phyloP scores from a whole-genome alignment of 2,113 vertebrate genomes.

The Lepisosteus osseus region DNA sequence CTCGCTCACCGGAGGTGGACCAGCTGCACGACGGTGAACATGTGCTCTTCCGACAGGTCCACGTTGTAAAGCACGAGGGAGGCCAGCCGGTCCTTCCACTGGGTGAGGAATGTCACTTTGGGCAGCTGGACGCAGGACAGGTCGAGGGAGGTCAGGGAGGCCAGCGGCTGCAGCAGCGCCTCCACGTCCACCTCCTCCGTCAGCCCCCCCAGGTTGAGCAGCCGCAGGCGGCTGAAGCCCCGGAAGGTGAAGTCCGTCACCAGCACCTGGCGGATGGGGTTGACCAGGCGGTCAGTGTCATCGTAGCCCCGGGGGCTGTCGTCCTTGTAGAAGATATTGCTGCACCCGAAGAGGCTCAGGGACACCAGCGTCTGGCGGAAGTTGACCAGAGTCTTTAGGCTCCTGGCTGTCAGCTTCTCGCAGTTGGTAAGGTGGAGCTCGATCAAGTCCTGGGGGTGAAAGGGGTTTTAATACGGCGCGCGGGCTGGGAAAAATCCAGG shows the following conservation, averaged over 20 bases:
- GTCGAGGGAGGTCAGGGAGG: slow-evolving; percentile 80
- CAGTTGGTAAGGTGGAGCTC: slow-evolving; percentile 94
- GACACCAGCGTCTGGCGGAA: slow-evolving; percentile 88
- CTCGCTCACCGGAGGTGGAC: slow-evolving; percentile 78
- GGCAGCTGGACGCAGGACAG: slow-evolving; percentile 84
- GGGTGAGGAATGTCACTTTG: slow-evolving; percentile 79
- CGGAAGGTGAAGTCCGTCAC: slow-evolving; percentile 90
- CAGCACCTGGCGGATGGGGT: slow-evolving; percentile 75
- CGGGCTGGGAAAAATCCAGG: no score
- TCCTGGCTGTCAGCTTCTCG: slow-evolving; percentile 85
- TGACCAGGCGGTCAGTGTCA: slow-evolving; percentile 76
- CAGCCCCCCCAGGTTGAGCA: slow-evolving; percentile 87
- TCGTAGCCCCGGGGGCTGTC: slow-evolving; percentile 80
- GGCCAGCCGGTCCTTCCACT: slow-evolving; percentile 89
- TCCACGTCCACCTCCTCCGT: slow-evolving; percentile 81
- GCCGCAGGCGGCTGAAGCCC: slow-evolving; percentile 84
- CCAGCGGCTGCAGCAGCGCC: slow-evolving; percentile 77
- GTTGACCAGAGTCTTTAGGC: slow-evolving; percentile 80
- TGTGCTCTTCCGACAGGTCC: slow-evolving; percentile 89
- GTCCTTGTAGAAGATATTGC: slow-evolving; percentile 83
- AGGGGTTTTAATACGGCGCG: not conserved
- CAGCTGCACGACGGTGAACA: slow-evolving; percentile 80
- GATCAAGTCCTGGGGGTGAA: slow-evolving; percentile 79
- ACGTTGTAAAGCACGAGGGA: slow-evolving; percentile 95
- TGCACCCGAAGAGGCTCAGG: slow-evolving; percentile 89